Evolutionary conservation across 1,140 invertebrate species (phyloP).

Genomic region (Bombus difficillimus): DNA sequence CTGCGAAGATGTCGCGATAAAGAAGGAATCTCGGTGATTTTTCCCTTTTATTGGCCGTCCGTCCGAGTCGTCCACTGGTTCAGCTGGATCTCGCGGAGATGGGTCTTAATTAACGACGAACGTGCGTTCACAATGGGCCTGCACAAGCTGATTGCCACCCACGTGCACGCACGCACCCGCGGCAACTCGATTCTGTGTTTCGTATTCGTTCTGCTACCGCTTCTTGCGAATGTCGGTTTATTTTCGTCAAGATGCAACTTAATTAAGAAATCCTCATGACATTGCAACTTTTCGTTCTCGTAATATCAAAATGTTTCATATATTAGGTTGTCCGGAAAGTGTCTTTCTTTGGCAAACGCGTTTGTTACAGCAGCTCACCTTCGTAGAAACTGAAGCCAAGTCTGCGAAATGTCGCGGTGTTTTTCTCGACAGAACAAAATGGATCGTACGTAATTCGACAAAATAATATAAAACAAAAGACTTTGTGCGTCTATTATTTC

Average conservation of each 20-base stretch:
- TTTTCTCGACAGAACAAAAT: too few species aligned
- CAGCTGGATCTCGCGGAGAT: constrained; percentile 13
- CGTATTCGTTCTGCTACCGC: too few species aligned
- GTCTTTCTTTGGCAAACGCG: too few species aligned
- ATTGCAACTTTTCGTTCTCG: too few species aligned
- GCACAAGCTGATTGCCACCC: constrained; percentile 59
- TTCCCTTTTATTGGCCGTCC: constrained; percentile 16
- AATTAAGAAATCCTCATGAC: too few species aligned
- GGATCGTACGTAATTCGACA: too few species aligned
- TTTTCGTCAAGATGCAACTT: background rate
- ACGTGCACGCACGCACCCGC: constrained; percentile 46
- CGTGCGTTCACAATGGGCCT: constrained; percentile 57
- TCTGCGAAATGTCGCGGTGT: too few species aligned
- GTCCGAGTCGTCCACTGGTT: constrained; percentile 13
- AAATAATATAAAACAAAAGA: too few species aligned
- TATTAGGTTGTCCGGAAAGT: too few species aligned
- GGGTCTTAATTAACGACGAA: constrained; percentile 65
- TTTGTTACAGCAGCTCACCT: rapidly evolving
- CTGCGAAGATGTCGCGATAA: background rate
- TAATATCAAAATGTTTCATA: too few species aligned
- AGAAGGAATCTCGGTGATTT: background rate
- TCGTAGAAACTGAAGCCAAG: too few species aligned
- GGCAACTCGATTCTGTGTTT: constrained; percentile 41
- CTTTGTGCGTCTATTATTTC: too few species aligned
- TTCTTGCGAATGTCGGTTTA: background rate